Evolutionary conservation across 2,113 vertebrate species (phyloP).

Genomic region (Penelope pileata): DNA sequence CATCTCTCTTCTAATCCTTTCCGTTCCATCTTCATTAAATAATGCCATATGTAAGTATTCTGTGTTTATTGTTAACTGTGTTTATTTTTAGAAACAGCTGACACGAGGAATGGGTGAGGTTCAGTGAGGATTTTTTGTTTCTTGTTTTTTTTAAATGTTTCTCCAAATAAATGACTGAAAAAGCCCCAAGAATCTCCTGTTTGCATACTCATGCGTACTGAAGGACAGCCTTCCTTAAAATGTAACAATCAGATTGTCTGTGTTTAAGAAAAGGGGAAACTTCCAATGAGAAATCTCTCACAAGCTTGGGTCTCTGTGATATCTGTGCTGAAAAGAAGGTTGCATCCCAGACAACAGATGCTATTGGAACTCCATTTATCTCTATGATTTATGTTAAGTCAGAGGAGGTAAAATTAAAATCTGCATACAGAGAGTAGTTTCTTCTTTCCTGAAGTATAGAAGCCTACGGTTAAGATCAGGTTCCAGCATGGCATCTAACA

Average conservation of each 20-base stretch:
- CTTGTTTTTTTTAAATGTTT: not conserved
- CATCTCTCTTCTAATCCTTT: not conserved
- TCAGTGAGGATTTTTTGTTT: not conserved
- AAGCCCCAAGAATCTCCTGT: not conserved
- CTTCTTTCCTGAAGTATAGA: not conserved
- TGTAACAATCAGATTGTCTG: rapidly evolving
- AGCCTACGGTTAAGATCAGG: not conserved
- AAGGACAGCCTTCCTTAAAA: not conserved
- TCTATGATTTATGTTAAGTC: not conserved
- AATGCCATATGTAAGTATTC: not conserved
- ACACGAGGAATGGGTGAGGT: not conserved
- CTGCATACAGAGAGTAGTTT: not conserved
- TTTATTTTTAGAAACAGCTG: constrained; percentile 11
- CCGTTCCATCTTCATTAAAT: not conserved
- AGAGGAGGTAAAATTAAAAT: not conserved
- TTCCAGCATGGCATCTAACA: not conserved
- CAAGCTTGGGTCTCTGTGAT: not conserved
- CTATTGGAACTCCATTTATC: not conserved
- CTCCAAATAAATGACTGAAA: not conserved
- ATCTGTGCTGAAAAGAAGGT: not conserved
- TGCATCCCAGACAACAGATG: not conserved
- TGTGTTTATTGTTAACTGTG: not conserved
- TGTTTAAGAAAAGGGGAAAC: not conserved
- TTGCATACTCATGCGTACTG: not conserved
- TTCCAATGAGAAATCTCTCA: not conserved